phyloP scores from a whole-genome alignment of 2,797 vertebrate genomes.

The Dendrocincla fuliginosa region DNA sequence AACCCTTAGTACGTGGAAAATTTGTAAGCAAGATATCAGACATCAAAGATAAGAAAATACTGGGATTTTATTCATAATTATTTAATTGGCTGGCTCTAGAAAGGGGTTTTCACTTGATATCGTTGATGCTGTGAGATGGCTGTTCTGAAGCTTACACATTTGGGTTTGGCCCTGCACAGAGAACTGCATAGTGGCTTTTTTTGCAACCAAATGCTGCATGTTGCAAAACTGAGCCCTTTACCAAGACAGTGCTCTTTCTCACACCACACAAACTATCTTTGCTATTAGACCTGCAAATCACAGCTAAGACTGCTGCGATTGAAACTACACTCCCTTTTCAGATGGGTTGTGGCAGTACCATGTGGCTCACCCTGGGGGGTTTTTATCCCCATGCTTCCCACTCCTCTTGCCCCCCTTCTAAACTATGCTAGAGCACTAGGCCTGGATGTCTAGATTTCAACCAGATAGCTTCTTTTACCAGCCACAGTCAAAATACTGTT shows the following conservation, averaged over 20 bases:
- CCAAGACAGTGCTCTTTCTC: not conserved
- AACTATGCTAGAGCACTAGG: not conserved
- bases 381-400: accelerated
- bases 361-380: not conserved
- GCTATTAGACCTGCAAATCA: not conserved
- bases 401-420: not conserved
- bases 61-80: not conserved
- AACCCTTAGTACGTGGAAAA: not conserved
- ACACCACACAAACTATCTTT: not conserved
- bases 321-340: not conserved
- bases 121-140: not conserved
- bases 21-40: not conserved
- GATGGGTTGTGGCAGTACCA: not conserved
- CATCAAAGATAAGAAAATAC: not conserved
- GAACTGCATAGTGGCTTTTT: not conserved
- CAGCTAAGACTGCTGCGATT: not conserved
- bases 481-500: not conserved
- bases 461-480: not conserved
- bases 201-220: not conserved
- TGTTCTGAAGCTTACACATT: not conserved
- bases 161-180: not conserved
- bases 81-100: not conserved
- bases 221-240: not conserved
- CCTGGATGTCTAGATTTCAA: not conserved
- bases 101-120: not conserved